Conservation (phyloP, 2,113 vertebrate genomes). For the Chelonoidis abingdonii region DNA sequence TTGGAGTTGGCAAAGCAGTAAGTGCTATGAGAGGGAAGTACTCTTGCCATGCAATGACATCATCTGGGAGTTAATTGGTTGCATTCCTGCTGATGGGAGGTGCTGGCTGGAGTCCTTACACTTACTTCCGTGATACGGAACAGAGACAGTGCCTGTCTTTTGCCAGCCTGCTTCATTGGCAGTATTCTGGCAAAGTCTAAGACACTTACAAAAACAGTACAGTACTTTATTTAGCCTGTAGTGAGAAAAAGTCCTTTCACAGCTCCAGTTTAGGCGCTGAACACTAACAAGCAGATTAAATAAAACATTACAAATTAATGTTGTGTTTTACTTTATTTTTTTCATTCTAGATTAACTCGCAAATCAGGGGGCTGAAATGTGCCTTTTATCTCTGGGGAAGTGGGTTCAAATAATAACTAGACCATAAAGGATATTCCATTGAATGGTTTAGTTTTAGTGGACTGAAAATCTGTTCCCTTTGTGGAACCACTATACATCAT, state of each 20-base stretch:
- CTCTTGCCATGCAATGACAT: constrained; percentile 65
- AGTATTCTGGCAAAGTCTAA: constrained; percentile 61
- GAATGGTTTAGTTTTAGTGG: constrained; percentile 56
- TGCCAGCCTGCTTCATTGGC: constrained; percentile 66
- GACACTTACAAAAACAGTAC: constrained; percentile 70
- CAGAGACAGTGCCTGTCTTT: constrained; percentile 63
- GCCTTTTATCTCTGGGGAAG: constrained; percentile 60
- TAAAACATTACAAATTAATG: constrained; percentile 57
- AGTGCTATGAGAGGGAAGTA: constrained; percentile 45
- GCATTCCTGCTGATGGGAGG: constrained; percentile 42
- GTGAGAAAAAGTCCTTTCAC: constrained; percentile 65
- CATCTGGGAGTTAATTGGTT: constrained; percentile 40
- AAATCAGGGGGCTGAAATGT: constrained; percentile 49
- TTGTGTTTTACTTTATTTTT: constrained; percentile 42
- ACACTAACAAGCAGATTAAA: constrained; percentile 10
- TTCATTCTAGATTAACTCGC: constrained; percentile 43
- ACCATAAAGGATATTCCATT: constrained; percentile 64
- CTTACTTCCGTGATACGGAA: constrained; percentile 64
- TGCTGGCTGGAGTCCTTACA: constrained; percentile 47
- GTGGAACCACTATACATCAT: constrained; percentile 57
- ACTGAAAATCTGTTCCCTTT: constrained; percentile 62
- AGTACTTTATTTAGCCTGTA: constrained; percentile 64
- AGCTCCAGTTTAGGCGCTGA: constrained; percentile 51
- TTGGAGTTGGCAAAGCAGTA: constrained; percentile 53
- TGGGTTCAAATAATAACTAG: constrained; percentile 58